Evolutionary conservation across 2,797 vertebrate genomes (phyloP).

Genomic region (Microchirus variegatus): DNA sequence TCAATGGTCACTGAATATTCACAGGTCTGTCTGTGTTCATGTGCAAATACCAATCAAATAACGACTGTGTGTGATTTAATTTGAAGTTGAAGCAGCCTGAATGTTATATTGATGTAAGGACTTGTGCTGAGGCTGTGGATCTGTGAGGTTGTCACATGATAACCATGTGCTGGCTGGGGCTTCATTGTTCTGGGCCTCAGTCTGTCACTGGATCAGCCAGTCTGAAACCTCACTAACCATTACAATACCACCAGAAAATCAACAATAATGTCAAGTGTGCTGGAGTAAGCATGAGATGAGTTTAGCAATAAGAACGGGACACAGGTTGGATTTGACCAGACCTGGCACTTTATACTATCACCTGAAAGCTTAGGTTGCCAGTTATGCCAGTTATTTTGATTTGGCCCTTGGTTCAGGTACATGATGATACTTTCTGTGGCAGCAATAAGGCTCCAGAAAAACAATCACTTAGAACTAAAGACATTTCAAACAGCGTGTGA

Average conservation of each 20-base stretch:
- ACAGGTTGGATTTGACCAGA: no score
- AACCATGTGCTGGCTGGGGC: slow-evolving; percentile 37
- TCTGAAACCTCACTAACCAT: background rate
- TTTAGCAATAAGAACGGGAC: background rate
- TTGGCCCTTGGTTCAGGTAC: no score
- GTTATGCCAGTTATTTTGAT: no score
- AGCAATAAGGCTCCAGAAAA: no score
- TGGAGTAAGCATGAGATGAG: background rate
- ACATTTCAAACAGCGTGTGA: no score
- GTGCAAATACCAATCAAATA: background rate
- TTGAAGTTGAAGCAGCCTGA: background rate
- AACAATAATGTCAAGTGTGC: background rate
- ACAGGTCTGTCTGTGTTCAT: background rate
- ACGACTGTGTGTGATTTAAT: background rate
- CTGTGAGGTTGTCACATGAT: slow-evolving; percentile 59
- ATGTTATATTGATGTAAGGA: background rate
- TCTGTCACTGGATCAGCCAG: background rate
- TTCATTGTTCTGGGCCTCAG: slow-evolving; percentile 7
- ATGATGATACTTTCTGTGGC: no score
- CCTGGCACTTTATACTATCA: no score
- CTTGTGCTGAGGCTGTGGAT: slow-evolving; percentile 27
- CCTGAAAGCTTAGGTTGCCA: no score
- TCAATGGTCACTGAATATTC: no score
- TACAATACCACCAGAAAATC: no score
- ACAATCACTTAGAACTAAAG: no score